Evolutionary conservation across 1,140 invertebrate species (phyloP), one percentile per base, ranked within the genome.

Genomic region (Matsumurasca onukii): DNA sequence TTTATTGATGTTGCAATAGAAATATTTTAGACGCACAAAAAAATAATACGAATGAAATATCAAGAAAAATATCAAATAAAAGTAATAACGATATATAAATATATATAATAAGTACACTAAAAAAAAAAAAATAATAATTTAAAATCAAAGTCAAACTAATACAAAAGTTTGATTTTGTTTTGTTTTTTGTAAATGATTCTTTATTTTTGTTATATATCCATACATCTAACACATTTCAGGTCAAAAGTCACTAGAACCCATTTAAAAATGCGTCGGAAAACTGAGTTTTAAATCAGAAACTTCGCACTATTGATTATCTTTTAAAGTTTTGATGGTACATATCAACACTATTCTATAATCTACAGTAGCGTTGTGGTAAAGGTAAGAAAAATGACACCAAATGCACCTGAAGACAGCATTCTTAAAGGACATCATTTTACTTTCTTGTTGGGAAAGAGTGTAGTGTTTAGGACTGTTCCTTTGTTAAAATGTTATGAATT

Each of bases 91-190:
- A n/a, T n/a, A n/a, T n/a, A n/a, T n/a, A n/a, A n/a, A n/a, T n/a
- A n/a, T n/a, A n/a, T n/a, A n/a, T n/a, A n/a, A n/a, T n/a, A n/a
- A n/a, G n/a, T n/a, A n/a, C n/a, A n/a, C n/a, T n/a, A n/a, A n/a
- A n/a, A n/a, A n/a, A n/a, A n/a, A n/a, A n/a, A n/a, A n/a, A n/a
- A n/a, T n/a, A n/a, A n/a, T n/a, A n/a, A n/a, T n/a, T n/a, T n/a
- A n/a, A n/a, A 66, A 66, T 66, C 63, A 66, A 45, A 66, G 49
- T n/a, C 49, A 31, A 66, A 31, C 17, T 27, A 49, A 13, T 66
- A 31, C 63, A 66, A 49, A 27, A 49, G 45, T 48, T 15, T 25
- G 5, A 17, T 48, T 48, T 30, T 48, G 45, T n/a, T 20, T 31
- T 20, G 45, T 25, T 17, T 17, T 17, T 15, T 66, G n/a, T 12